Evolutionary conservation across 2,113 vertebrate species (phyloP).

Genomic region (Bubalus kerabau): DNA sequence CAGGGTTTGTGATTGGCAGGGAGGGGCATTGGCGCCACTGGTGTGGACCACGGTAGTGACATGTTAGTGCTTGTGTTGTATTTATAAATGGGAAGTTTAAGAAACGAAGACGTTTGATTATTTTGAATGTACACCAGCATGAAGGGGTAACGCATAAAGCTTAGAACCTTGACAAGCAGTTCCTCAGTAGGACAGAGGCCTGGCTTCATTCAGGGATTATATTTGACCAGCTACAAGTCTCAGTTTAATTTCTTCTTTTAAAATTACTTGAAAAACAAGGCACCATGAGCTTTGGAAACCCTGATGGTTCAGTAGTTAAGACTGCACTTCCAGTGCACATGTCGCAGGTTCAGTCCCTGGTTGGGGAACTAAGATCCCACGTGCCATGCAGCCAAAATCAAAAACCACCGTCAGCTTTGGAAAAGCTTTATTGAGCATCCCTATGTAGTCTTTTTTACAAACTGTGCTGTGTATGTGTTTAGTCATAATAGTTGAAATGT

Average conservation of each 20-base stretch:
- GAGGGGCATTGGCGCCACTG: rapidly evolving
- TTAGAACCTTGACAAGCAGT: background rate
- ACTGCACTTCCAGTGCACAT: background rate
- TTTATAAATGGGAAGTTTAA: background rate
- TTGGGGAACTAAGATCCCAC: background rate
- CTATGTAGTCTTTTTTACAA: background rate
- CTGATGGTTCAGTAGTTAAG: background rate
- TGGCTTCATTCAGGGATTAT: background rate
- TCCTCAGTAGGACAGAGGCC: background rate
- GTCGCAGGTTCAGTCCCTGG: background rate
- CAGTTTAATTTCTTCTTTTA: background rate
- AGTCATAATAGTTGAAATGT: background rate
- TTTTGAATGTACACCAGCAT: background rate
- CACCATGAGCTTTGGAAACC: background rate
- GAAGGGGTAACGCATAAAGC: background rate
- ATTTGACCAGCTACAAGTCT: background rate
- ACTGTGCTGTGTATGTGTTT: background rate
- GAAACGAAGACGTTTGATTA: background rate
- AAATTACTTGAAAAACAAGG: constrained; percentile 4
- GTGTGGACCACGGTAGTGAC: background rate
- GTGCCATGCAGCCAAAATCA: background rate
- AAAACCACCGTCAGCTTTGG: background rate
- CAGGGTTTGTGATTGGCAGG: background rate
- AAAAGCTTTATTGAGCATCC: background rate
- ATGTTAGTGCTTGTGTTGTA: background rate